phyloP scores from a whole-genome alignment of 2,888 invertebrate genomes.

The Eugnorisma glareosa region DNA sequence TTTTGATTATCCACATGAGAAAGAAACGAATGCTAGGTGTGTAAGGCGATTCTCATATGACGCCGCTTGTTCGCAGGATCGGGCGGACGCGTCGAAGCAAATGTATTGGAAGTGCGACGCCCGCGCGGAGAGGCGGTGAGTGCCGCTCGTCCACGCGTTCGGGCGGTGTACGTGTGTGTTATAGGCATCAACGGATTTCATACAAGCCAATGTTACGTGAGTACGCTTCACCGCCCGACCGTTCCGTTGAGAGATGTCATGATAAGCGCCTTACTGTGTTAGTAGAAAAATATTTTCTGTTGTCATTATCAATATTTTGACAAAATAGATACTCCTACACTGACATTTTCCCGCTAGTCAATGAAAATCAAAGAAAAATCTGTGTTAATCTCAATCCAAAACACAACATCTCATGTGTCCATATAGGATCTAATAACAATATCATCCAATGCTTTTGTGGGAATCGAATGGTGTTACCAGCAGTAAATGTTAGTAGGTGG shows the following conservation, averaged over 20 bases:
- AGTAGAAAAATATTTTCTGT: neutral
- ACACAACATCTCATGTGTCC: slow-evolving; percentile 2
- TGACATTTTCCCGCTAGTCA: neutral
- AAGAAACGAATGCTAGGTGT: neutral
- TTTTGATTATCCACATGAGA: neutral
- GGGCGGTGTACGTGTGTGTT: neutral
- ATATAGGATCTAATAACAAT: slow-evolving; percentile 35
- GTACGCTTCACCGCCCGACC: neutral
- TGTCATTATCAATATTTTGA: neutral
- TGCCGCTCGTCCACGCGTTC: neutral
- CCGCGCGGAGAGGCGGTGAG: neutral
- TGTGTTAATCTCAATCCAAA: slow-evolving; percentile 19
- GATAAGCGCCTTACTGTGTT: neutral
- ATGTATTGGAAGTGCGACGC: neutral
- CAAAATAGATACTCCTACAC: neutral
- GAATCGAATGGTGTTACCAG: slow-evolving; percentile 31
- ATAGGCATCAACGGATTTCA: neutral
- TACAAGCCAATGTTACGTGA: neutral
- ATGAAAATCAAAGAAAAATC: neutral
- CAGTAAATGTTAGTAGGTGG: slow-evolving; percentile 46
- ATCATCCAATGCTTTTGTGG: slow-evolving; percentile 34
- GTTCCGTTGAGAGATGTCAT: no score
- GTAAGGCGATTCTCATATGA: neutral
- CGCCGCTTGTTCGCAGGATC: neutral
- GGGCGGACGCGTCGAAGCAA: neutral